Evolutionary conservation across 2,113 vertebrate species (phyloP), one percentile per base, ranked within the genome.

Genomic region (Coryphaenoides rupestris): DNA sequence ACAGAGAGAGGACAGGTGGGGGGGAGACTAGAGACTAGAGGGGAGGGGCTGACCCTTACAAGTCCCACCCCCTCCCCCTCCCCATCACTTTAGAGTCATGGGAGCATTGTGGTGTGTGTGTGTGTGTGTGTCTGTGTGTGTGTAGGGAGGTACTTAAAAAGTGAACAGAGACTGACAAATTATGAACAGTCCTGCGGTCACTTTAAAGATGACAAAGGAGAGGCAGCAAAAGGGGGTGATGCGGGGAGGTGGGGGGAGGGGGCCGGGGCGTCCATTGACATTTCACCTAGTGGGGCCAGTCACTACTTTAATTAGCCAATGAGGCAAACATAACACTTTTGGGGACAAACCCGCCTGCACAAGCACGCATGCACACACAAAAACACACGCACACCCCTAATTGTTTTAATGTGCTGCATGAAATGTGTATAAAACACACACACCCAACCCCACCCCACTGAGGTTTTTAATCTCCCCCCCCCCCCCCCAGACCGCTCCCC

Each of bases 231-330:
- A 78, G 78, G 86, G 55, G 69, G 77, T 69, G 59, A 72, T 69
- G 69, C 69, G 75, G 58, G 69, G 76, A 72, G 67, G 77, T 33
- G 81, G 53, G 69, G n/a, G 68, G 62, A 49, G 47, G 9, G 47
- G 47, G 28, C 1, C 15, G 47, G 47, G 47, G 17, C 10, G 14
- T 49, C 47, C 47, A 49, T 85, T 88, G 86, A 90, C 83, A 88
- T 87, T 92, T 92, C 82, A 84, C 83, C 81, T 73, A 46, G 60
- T 58, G 47, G 70, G 74, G 78, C 56, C 73, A 70, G 74, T 81
- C 84, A 87, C 82, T 79, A 74, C 82, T 79, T 91, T 92, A 91
- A 91, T 92, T 92, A 92, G 77, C 83, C 85, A 74, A 65, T 71
- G 70, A 86, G 86, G 78, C 84, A 88, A 91, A 91, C 89, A 74